Evolutionary conservation across 1,140 invertebrate genomes (phyloP).

Genomic region (Camponotus pennsylvanicus): DNA sequence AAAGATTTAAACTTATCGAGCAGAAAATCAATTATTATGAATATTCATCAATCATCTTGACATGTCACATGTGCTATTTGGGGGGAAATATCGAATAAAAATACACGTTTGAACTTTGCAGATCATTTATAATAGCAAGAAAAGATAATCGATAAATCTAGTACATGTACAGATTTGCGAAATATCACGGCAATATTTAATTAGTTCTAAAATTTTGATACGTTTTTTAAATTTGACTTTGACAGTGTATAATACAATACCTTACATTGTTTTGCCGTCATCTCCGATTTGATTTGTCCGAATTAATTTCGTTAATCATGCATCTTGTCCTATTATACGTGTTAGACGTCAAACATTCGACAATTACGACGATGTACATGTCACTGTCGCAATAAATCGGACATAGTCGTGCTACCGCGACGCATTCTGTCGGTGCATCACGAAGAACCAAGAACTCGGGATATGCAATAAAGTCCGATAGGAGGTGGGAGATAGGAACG

Average conservation of each 20-base stretch:
- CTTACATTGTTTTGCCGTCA: not conserved
- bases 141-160: not conserved
- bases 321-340: conserved; percentile 21
- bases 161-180: too few relatives aligned
- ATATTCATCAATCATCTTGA: not conserved
- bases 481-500: conserved; percentile 24
- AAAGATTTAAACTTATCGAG: not conserved
- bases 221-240: not conserved
- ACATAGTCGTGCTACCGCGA: conserved; percentile 1
- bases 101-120: not conserved
- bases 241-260: not conserved
- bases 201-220: not conserved
- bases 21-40: not conserved
- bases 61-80: not conserved
- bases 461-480: conserved; percentile 70
- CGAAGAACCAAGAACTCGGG: conserved; percentile 39
- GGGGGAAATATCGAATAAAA: not conserved
- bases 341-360: conserved; percentile 28
- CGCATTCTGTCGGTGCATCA: conserved; percentile 14
- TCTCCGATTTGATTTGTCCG: conserved; percentile 1
- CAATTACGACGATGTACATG: conserved; percentile 8
- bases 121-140: not conserved
- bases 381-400: conserved; percentile 48
- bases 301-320: too few relatives aligned
- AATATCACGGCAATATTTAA: not conserved